Evolutionary conservation across 30 jellyfish, hydroid and myxozoan genomes (phyloP), one percentile per base, ranked within the genome.

Genomic region (Cassiopea andromeda): DNA sequence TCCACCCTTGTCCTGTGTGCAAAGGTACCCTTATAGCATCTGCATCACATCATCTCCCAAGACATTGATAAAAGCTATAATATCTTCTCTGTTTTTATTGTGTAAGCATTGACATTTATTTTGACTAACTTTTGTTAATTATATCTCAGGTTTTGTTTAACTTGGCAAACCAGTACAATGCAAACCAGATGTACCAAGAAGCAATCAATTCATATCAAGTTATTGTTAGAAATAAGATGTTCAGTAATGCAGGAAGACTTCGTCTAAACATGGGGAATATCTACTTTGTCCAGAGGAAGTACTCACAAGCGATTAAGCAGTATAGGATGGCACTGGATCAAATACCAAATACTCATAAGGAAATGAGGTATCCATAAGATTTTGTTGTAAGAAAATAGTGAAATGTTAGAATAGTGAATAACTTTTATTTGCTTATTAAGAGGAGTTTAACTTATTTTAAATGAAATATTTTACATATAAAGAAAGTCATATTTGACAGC

Each of bases 291-390:
- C 99, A 96, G 76, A 70, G 98, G 80, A 96, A 96, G 81, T 92
- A 84, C 85, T 83, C 99, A n/a, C 98, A 96, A 50, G 97, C 99
- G 0, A 89, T 96, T 82, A 96, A 96, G 80, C 97, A 88, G 75
- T 96, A 96, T 82, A 66, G 99, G 73, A 96, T 92, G 97, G 98
- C 99, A 38, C 80, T 92, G 73, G 98, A 96, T 85, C 99, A 92
- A 83, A 89, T 92, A 48, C 98, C 99, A 2, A 90, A 87, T 45
- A 92, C 99, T 16, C 99, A 92, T 67, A 89, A 96, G 59, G 98
- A 96, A 58, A 87, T 96, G 94, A 92, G 97, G 99, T 88, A 92
- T 69, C 44, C 8, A 5, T 5, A 44, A 48, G 16, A 17, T 12
- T 18, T 1, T 17, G 64, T 54, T 3, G 7, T 54, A 3, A 0